phyloP scores from a whole-genome alignment of 1,140 invertebrate genomes.

The Globodera ellingtonae region DNA sequence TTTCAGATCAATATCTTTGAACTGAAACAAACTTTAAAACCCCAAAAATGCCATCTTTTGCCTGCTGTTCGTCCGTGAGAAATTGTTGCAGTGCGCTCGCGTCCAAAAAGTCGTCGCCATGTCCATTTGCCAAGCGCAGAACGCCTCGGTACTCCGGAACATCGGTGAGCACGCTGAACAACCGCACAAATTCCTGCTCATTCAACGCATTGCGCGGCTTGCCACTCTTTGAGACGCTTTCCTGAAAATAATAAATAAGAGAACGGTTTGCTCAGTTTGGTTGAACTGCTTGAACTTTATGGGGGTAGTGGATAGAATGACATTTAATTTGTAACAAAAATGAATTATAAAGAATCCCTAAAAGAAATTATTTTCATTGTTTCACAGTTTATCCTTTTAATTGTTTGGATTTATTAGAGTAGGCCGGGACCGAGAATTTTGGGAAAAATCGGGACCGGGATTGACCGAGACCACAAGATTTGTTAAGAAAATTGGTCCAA shows the following conservation, averaged over 20 bases:
- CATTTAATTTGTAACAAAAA: too few relatives aligned
- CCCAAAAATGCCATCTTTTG: conserved; percentile 16
- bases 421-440: too few relatives aligned
- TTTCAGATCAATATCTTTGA: conserved; percentile 53
- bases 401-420: too few relatives aligned
- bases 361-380: too few relatives aligned
- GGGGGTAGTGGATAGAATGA: too few relatives aligned
- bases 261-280: too few relatives aligned
- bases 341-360: too few relatives aligned
- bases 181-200: conserved; percentile 57
- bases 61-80: conserved; percentile 58
- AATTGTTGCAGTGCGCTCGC: conserved; percentile 49
- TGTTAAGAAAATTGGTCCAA: too few relatives aligned
- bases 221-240: conserved; percentile 26
- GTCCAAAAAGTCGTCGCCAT: conserved; percentile 53
- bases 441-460: too few relatives aligned
- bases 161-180: conserved; percentile 59
- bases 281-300: too few relatives aligned
- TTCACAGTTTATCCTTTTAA: too few relatives aligned
- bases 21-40: conserved; percentile 43
- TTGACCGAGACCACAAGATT: too few relatives aligned
- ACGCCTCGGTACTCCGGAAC: conserved; percentile 53
- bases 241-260: conserved; percentile 9
- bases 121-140: conserved; percentile 45
- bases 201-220: conserved; percentile 40